These are phyloP conservation scores for Bilobella aurantiaca DNA, from an alignment of 1,140 invertebrate species.

Conservation along the genomic window DNA sequence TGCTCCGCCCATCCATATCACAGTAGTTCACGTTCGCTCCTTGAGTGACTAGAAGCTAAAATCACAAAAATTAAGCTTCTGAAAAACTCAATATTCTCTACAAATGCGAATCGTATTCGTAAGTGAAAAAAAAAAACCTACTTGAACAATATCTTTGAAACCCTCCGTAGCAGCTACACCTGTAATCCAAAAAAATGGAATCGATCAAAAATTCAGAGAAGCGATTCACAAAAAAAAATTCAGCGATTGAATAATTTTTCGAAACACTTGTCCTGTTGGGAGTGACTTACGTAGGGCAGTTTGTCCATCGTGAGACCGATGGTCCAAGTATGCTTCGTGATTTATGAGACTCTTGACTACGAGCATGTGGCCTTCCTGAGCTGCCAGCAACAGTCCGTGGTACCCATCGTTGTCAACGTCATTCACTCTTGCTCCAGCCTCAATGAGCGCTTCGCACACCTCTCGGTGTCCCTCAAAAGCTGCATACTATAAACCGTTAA, in stretches of 20 bases:
- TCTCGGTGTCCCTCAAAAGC: conserved; percentile 86
- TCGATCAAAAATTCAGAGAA: background rate
- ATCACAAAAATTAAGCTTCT: too few species aligned
- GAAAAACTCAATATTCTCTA: background rate
- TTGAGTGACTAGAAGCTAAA: conserved; percentile 51
- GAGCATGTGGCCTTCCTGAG: conserved; percentile 70
- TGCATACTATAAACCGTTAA: conserved; percentile 44
- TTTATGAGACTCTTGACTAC: conserved; percentile 62
- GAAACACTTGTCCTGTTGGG: background rate
- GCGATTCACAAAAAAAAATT: background rate
- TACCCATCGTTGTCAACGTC: conserved; percentile 91
- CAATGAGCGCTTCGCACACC: conserved; percentile 72
- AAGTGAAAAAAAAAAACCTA: conserved; percentile 9
- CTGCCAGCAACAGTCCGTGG: conserved; percentile 75
- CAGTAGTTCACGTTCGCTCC: conserved; percentile 79
- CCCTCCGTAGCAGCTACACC: conserved; percentile 73
- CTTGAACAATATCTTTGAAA: conserved; percentile 49
- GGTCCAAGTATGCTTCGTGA: conserved; percentile 69
- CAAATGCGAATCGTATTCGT: background rate
- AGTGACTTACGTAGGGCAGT: conserved; percentile 51
- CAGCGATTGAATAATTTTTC: too few species aligned
- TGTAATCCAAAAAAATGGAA: background rate
- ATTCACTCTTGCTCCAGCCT: conserved; percentile 82
- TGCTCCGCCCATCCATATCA: conserved; percentile 84
- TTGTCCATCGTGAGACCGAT: conserved; percentile 83